Evolutionary conservation across 2,888 invertebrate genomes (phyloP).

Genomic region (Globia sparganii): DNA sequence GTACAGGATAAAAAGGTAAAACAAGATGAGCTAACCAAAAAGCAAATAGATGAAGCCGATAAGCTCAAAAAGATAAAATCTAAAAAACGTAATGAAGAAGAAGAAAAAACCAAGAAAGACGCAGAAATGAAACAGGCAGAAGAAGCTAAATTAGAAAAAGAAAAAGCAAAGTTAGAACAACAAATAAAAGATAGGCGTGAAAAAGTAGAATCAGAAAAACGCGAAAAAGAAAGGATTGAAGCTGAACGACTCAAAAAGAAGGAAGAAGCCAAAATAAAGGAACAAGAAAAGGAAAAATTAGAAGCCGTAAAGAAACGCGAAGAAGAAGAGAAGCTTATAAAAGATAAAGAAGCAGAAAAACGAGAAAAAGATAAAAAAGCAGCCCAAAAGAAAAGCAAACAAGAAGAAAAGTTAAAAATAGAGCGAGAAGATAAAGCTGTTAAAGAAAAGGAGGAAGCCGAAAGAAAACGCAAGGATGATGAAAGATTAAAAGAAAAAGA

Average conservation of each 20-base stretch:
- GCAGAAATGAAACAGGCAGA: constrained; percentile 16
- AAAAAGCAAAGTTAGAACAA: constrained; percentile 25
- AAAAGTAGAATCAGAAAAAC: constrained; percentile 15
- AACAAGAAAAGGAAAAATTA: constrained; percentile 11
- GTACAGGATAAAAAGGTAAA: constrained; percentile 49
- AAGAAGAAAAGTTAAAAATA: constrained; percentile 35
- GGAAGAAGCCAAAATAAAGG: constrained; percentile 18
- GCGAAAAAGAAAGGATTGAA: constrained; percentile 31
- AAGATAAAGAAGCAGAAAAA: constrained; percentile 22
- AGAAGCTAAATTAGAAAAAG: constrained; percentile 20
- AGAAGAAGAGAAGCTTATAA: constrained; percentile 12
- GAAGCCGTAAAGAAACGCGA: constrained; percentile 21
- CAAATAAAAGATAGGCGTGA: constrained; percentile 15
- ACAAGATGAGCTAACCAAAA: constrained; percentile 20
- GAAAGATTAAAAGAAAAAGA: constrained; percentile 29
- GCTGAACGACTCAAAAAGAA: constrained; percentile 5
- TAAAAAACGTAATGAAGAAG: constrained; percentile 40
- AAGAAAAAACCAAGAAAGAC: constrained; percentile 30
- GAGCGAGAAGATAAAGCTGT: constrained; percentile 18
- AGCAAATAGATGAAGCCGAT: constrained; percentile 45
- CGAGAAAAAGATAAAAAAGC: constrained; percentile 13
- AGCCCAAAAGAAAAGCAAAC: constrained; percentile 35
- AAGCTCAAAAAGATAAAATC: constrained; percentile 27
- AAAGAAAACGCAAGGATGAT: constrained; percentile 40
- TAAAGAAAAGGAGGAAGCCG: constrained; percentile 28